phyloP scores from a whole-genome alignment of 2,797 vertebrate species.

The Apogon hyalosoma region DNA sequence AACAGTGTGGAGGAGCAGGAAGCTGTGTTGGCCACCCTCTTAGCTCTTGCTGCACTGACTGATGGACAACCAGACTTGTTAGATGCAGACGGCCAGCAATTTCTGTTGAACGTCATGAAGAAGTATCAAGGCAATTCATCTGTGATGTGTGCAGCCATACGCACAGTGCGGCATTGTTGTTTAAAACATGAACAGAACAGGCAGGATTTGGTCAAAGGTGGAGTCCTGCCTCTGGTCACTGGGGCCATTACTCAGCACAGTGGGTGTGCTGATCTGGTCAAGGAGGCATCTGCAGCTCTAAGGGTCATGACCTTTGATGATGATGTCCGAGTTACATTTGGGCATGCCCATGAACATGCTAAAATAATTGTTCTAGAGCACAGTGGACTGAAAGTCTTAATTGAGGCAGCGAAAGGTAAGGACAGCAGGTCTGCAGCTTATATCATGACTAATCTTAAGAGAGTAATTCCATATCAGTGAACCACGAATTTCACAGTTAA shows the following conservation, averaged over 20 bases:
- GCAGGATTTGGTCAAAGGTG: constrained; percentile 88
- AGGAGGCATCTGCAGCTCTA: constrained; percentile 84
- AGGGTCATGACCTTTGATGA: constrained; percentile 94
- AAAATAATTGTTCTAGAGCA: constrained; percentile 94
- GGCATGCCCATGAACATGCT: constrained; percentile 92
- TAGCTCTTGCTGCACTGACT: constrained; percentile 83
- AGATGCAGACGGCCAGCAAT: constrained; percentile 83
- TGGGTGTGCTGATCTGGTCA: constrained; percentile 79
- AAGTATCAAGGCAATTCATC: constrained; percentile 55
- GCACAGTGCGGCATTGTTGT: constrained; percentile 85
- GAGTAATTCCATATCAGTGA: background rate
- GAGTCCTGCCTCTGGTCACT: constrained; percentile 85
- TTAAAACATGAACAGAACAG: constrained; percentile 95
- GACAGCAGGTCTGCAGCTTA: background rate
- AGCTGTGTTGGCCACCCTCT: constrained; percentile 76
- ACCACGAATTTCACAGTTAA: too few species aligned
- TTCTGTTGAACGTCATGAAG: constrained; percentile 83
- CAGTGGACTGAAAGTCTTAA: constrained; percentile 88
- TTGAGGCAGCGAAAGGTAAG: constrained; percentile 92
- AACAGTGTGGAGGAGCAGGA: constrained; percentile 61
- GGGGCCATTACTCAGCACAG: constrained; percentile 78
- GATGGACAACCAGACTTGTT: constrained; percentile 95
- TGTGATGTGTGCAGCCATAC: constrained; percentile 75
- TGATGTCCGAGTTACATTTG: constrained; percentile 92
- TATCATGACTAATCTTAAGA: background rate